A percentile compares a stretch with the other conserved stretches of the same genome.
These are phyloP conservation scores for Atrina japonica DNA, from an alignment of 2,888 invertebrate species.

Conservation along the genomic window DNA sequence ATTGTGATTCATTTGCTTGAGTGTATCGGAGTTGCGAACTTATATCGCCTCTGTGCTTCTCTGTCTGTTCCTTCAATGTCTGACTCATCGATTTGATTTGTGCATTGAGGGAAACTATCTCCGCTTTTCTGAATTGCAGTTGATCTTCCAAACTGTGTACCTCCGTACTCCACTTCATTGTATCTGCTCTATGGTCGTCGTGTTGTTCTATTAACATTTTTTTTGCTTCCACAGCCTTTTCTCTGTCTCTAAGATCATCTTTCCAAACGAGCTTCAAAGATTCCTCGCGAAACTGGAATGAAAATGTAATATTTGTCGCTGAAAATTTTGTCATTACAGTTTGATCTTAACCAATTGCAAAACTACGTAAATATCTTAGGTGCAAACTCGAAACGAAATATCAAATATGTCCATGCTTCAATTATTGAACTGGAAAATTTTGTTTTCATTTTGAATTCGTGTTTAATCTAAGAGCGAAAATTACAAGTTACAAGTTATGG, in stretches of 20 bases:
- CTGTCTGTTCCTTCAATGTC: conserved; percentile 53
- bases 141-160: conserved; percentile 55
- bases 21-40: conserved; percentile 68
- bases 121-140: conserved; percentile 50
- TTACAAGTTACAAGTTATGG: too few species aligned
- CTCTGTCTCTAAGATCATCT: conserved; percentile 63
- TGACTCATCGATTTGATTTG: conserved; percentile 54
- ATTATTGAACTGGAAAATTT: too few species aligned
- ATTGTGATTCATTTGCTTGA: conserved; percentile 68
- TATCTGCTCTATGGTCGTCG: conserved; percentile 60
- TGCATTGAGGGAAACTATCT: conserved; percentile 52
- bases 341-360: too few species aligned
- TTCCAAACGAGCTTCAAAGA: conserved; percentile 55
- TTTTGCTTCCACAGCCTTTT: conserved; percentile 71
- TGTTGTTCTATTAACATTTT: conserved; percentile 66
- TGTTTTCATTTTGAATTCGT: too few species aligned
- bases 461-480: too few species aligned
- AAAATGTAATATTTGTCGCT: too few species aligned
- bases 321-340: too few species aligned
- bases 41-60: conserved; percentile 60
- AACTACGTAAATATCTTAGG: too few species aligned
- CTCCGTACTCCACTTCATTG: conserved; percentile 52
- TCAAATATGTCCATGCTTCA: too few species aligned
- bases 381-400: too few species aligned
- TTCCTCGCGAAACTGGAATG: conserved; percentile 52